These are phyloP conservation scores for Mallotus villosus DNA, from an alignment of 2,797 vertebrate genomes.

Conservation along the genomic window DNA sequence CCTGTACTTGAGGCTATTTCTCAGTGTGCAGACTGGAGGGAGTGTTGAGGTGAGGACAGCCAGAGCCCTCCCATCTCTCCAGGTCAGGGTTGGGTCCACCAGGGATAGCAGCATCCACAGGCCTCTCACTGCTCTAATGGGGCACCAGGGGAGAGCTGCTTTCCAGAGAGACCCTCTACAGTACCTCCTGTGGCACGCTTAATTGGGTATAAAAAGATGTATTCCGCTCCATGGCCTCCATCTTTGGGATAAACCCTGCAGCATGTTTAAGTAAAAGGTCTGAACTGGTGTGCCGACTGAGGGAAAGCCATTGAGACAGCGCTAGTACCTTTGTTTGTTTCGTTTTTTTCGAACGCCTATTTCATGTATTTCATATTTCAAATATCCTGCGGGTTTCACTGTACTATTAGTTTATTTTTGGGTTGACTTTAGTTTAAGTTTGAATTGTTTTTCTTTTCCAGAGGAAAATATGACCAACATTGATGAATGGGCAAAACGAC, in stretches of 20 bases:
- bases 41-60: slow-evolving; percentile 61
- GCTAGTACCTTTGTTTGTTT: slow-evolving; percentile 16
- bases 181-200: slow-evolving; percentile 65
- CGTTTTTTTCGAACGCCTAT: slow-evolving; percentile 39
- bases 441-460: slow-evolving; percentile 45
- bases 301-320: slow-evolving; percentile 14
- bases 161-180: slow-evolving; percentile 49
- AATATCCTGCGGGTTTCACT: slow-evolving; percentile 18
- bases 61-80: slow-evolving; percentile 58
- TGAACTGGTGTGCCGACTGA: slow-evolving; percentile 52
- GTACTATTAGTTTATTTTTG: background rate
- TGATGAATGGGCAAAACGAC: slow-evolving; percentile 58
- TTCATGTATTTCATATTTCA: slow-evolving; percentile 36
- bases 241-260: slow-evolving; percentile 55
- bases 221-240: slow-evolving; percentile 54
- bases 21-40: slow-evolving; percentile 51
- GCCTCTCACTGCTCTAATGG: slow-evolving; percentile 73
- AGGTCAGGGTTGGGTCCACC: slow-evolving; percentile 65
- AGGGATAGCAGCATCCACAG: slow-evolving; percentile 59
- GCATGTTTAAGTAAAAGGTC: slow-evolving; percentile 66
- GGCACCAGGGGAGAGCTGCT: slow-evolving; percentile 64
- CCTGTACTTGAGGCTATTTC: slow-evolving; percentile 47
- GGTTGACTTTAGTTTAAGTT: background rate
- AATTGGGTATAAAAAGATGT: slow-evolving; percentile 74
- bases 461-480: slow-evolving; percentile 57